A percentile compares a stretch with the other conserved stretches of the same genome.
Evolutionary conservation across 2,797 vertebrate genomes (phyloP).

Genomic region (Eleutherodactylus coqui): DNA sequence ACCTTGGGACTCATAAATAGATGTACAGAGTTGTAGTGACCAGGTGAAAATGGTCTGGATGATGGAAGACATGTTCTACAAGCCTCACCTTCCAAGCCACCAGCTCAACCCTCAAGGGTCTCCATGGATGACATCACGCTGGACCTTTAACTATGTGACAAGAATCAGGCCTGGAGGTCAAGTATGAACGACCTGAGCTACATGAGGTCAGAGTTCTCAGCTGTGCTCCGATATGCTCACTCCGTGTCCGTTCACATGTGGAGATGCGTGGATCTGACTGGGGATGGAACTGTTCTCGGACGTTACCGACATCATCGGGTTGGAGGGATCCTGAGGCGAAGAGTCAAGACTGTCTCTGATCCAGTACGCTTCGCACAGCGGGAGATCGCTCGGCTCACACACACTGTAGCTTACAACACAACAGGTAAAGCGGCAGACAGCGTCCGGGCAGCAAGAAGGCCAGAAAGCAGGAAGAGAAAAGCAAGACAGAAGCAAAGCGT

Average conservation of each 20-base stretch:
- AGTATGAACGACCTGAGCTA: neutral
- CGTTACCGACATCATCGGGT: slow-evolving; percentile 67
- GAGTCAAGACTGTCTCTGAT: slow-evolving; percentile 81
- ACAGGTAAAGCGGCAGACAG: slow-evolving; percentile 61
- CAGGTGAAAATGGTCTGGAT: no score
- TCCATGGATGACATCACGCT: no score
- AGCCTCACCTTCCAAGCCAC: no score
- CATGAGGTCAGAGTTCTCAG: slow-evolving; percentile 67
- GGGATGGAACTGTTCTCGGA: slow-evolving; percentile 71
- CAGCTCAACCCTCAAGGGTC: no score
- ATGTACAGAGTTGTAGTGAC: no score
- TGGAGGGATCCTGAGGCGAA: slow-evolving; percentile 80
- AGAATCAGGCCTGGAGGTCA: neutral
- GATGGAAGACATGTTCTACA: no score
- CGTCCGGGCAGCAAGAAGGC: slow-evolving; percentile 33
- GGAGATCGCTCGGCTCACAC: slow-evolving; percentile 91
- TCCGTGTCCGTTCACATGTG: slow-evolving; percentile 83
- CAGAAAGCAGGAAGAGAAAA: slow-evolving; percentile 42
- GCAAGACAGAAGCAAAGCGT: slow-evolving; percentile 77
- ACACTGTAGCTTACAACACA: slow-evolving; percentile 91
- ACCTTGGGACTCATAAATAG: no score
- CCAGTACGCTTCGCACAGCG: slow-evolving; percentile 92
- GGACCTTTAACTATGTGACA: no score
- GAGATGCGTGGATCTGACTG: slow-evolving; percentile 78
- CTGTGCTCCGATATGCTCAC: slow-evolving; percentile 78